phyloP scores from a whole-genome alignment of 2,888 invertebrate species.

The Himalopsyche japonica region DNA sequence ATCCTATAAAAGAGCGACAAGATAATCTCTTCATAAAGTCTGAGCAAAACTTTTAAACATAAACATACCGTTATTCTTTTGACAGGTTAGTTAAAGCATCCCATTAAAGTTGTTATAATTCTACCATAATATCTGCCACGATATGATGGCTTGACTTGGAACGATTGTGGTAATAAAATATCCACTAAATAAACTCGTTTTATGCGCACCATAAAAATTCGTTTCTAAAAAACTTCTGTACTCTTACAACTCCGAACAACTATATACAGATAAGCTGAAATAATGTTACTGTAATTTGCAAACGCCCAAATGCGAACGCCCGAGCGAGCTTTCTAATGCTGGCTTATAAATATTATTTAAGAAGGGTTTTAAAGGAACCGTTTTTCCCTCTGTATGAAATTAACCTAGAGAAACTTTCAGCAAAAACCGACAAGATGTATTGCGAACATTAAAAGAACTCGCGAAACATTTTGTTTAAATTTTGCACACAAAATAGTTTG shows the following conservation, averaged over 20 bases:
- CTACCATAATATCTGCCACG: background rate
- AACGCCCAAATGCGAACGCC: background rate
- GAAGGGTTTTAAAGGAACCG: background rate
- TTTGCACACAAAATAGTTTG: background rate
- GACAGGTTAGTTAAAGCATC: background rate
- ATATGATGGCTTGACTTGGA: background rate
- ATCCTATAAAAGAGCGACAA: background rate
- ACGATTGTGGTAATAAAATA: background rate
- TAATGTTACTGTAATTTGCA: slow-evolving; percentile 6
- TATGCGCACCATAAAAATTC: background rate
- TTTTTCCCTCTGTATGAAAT: background rate
- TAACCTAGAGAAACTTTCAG: background rate
- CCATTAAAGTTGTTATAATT: background rate
- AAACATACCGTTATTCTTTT: background rate
- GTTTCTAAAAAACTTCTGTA: background rate
- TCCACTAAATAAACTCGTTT: background rate
- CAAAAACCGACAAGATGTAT: background rate
- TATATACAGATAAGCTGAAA: slow-evolving; percentile 4
- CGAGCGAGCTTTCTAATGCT: background rate
- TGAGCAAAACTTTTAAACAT: background rate
- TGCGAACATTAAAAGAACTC: background rate
- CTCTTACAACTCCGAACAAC: background rate
- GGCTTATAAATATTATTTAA: background rate
- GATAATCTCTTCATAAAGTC: background rate
- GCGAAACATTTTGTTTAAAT: background rate